Evolutionary conservation across 2,113 vertebrate genomes (phyloP).

Genomic region (Rhodinocichla rosea): DNA sequence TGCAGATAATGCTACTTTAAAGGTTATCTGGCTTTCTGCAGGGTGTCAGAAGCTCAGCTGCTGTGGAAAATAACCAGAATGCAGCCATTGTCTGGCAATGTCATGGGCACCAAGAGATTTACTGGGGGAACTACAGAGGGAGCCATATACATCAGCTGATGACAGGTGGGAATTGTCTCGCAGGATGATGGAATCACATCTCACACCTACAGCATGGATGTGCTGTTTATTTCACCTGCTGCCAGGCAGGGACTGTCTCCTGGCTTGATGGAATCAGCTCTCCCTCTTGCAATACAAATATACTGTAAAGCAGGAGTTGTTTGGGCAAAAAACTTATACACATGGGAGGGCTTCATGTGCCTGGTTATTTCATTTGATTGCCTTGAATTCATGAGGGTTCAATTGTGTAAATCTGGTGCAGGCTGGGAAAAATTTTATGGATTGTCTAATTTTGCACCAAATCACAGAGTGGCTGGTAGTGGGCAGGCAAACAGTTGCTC

Average conservation of each 20-base stretch:
- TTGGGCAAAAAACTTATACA: background rate
- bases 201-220: background rate
- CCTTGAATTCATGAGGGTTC: background rate
- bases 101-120: background rate
- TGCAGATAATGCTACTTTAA: conserved; percentile 2
- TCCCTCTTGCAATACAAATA: background rate
- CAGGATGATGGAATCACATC: background rate
- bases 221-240: background rate
- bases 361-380: background rate
- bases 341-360: background rate
- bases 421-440: background rate
- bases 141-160: background rate
- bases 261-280: background rate
- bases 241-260: background rate
- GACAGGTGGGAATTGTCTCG: background rate
- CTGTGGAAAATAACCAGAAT: background rate
- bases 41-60: background rate
- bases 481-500: background rate
- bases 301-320: background rate
- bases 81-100: background rate
- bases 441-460: background rate
- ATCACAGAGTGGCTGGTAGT: background rate
- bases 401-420: background rate
- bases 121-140: background rate
- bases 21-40: conserved; percentile 7